Evolutionary conservation across 2,113 vertebrate genomes (phyloP).

Genomic region (Tinamus guttatus): DNA sequence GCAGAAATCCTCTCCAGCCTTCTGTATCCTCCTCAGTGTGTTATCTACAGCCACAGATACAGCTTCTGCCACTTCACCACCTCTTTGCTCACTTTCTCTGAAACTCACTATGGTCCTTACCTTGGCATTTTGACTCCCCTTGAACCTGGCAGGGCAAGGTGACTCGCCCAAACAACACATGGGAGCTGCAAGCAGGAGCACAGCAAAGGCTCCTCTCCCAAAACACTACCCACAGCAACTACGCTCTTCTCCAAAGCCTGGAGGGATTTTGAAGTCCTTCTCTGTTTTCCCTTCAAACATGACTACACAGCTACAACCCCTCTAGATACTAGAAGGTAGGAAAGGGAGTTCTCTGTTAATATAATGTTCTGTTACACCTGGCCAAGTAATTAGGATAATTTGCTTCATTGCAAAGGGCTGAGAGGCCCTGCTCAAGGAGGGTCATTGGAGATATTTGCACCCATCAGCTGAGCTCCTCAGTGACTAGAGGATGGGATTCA

Average conservation of each 20-base stretch:
- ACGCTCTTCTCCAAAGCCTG: accelerated
- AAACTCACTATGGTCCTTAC: not conserved
- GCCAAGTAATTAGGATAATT: not conserved
- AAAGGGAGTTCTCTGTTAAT: not conserved
- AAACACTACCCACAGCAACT: accelerated
- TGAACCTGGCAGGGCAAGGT: accelerated
- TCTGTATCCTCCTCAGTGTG: not conserved
- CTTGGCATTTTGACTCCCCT: not conserved
- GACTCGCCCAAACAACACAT: not conserved
- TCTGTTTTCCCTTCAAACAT: not conserved
- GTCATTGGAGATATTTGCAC: not conserved
- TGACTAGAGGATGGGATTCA: not conserved
- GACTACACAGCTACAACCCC: not conserved
- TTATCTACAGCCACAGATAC: not conserved
- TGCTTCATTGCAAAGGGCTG: not conserved
- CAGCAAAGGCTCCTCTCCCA: not conserved
- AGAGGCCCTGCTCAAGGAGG: not conserved
- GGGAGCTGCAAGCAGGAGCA: not conserved
- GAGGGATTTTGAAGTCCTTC: not conserved
- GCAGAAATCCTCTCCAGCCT: not conserved
- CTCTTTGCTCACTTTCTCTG: not conserved
- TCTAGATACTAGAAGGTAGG: not conserved
- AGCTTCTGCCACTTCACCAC: not conserved
- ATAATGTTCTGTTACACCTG: not conserved
- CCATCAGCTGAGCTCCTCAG: accelerated